Conservation (phyloP, 92 coral and sea anemone species). For the Desmophyllum pertusum region DNA sequence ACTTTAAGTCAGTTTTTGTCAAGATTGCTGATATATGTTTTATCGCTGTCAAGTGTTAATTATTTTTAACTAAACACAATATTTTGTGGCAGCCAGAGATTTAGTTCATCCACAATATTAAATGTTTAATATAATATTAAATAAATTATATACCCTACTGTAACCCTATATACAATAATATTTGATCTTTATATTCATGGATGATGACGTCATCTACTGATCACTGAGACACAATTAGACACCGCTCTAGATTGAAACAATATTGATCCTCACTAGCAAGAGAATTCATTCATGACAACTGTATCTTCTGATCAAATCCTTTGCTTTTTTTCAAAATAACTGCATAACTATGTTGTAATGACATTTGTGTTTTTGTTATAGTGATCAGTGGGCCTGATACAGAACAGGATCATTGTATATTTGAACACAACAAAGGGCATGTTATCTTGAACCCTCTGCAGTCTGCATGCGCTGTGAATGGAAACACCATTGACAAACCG, state of each 20-base stretch:
- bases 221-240: too few relatives aligned
- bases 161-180: too few relatives aligned
- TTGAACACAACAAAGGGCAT: conserved; percentile 79
- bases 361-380: conserved; percentile 17
- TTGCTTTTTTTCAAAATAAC: not conserved
- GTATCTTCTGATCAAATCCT: not conserved
- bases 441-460: conserved; percentile 87
- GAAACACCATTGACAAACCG: conserved; percentile 74
- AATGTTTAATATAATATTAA: too few relatives aligned
- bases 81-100: not conserved
- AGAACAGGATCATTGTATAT: conserved; percentile 75
- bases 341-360: not conserved
- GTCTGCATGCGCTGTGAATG: conserved; percentile 90
- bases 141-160: not conserved
- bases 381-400: conserved; percentile 96
- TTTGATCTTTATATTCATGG: too few relatives aligned
- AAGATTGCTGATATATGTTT: too few relatives aligned
- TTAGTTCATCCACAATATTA: not conserved
- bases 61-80: not conserved
- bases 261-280: not conserved
- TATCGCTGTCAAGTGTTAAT: not conserved
- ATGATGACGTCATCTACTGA: too few relatives aligned
- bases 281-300: too few relatives aligned
- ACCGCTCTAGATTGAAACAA: too few relatives aligned
- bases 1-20: too few relatives aligned